Conservation (phyloP, 2,113 vertebrate genomes). For the Amia ocellicauda region DNA sequence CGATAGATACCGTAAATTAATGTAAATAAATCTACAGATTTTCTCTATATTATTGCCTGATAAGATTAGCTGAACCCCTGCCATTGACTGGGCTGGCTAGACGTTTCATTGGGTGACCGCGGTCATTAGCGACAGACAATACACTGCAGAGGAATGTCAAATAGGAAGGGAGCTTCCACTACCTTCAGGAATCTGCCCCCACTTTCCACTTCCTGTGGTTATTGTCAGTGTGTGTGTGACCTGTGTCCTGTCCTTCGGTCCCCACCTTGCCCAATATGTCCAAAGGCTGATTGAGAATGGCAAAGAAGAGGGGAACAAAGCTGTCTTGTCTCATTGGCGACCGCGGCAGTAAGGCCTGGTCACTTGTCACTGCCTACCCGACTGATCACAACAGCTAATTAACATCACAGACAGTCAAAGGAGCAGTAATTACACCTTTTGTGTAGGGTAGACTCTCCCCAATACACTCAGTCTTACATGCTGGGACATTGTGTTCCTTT, state of each 20-base stretch:
- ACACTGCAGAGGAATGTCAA: slow-evolving; percentile 8
- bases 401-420: neutral
- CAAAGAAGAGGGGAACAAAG: neutral
- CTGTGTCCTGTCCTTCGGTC: slow-evolving; percentile 44
- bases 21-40: neutral
- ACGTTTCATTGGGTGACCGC: too few relatives aligned
- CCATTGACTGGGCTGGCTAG: neutral
- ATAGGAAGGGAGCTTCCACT: slow-evolving; percentile 20
- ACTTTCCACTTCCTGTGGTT: slow-evolving; percentile 60
- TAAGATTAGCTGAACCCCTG: neutral
- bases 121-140: slow-evolving; percentile 9
- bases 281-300: slow-evolving; percentile 19
- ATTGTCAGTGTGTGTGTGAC: slow-evolving; percentile 64
- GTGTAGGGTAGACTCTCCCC: neutral
- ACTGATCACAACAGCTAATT: neutral
- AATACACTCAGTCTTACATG: slow-evolving; percentile 8
- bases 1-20: too few relatives aligned
- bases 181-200: too few relatives aligned
- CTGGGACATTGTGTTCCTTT: neutral
- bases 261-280: slow-evolving; percentile 48
- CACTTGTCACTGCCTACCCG: neutral
- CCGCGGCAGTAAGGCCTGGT: neutral
- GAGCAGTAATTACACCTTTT: neutral
- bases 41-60: too few relatives aligned
- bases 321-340: neutral